Evolutionary conservation across 2,888 invertebrate species (phyloP).

Genomic region (Balanococcus diminutus): DNA sequence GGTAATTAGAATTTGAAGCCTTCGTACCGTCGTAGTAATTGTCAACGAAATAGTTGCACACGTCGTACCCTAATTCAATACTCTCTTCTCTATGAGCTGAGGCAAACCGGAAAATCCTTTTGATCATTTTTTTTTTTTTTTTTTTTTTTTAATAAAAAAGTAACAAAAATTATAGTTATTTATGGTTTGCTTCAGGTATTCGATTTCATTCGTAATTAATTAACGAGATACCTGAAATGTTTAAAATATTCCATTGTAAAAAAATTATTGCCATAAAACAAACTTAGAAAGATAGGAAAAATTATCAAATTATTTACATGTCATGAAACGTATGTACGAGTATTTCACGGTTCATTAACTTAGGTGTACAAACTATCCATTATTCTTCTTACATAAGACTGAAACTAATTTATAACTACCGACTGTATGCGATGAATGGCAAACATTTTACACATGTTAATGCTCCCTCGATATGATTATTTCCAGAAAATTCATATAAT

Average conservation of each 20-base stretch:
- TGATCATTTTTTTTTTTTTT: constrained; percentile 38
- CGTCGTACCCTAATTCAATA: constrained; percentile 46
- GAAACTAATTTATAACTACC: neutral
- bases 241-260: neutral
- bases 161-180: neutral
- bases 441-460: neutral
- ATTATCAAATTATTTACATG: neutral
- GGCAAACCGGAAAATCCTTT: constrained; percentile 34
- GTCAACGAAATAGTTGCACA: constrained; percentile 45
- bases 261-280: neutral
- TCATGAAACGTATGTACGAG: neutral
- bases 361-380: neutral
- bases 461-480: neutral
- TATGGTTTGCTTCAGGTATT: neutral
- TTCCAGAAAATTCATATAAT: neutral
- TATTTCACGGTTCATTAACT: neutral
- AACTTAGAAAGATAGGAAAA: neutral
- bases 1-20: neutral
- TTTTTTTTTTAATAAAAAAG: neutral
- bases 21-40: constrained; percentile 43
- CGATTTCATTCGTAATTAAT: neutral
- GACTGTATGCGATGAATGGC: neutral
- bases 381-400: neutral
- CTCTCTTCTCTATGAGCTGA: constrained; percentile 35
- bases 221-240: constrained; percentile 30